Evolutionary conservation across 2,888 invertebrate species (phyloP), one percentile per base, ranked within the genome.

Genomic region (Euclidia mi): DNA sequence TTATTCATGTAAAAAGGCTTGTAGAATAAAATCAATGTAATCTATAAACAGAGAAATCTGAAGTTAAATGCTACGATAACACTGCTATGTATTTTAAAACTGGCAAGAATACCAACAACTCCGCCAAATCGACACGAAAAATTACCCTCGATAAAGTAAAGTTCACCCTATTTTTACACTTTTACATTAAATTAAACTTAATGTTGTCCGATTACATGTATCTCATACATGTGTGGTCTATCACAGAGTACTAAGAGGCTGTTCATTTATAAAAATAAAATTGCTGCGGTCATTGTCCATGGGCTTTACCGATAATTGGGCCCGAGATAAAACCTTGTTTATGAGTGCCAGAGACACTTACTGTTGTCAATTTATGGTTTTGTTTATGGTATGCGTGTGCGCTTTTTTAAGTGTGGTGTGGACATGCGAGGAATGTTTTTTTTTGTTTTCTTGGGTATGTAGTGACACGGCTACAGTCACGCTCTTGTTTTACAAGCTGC

Each of bases 201-300:
- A 75, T 71, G 76, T 65, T 48, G 38, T 44, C 34, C 56, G 79
- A 80, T 78, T 74, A 41, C 29, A 20, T 47, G 56, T 78, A 78
- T 81, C 81, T 62, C 0, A 20, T 46, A 2, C 62, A 47, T 64
- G 79, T 79, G 83, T 64, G 79, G 79, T 76, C 82, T 51, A 34
- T 12, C 12, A 32, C 32, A 34, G 34, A 50, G 64, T 78, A 73
- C 65, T 79, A 73, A 81, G 63, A 79, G 76, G 62, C 63, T 59
- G 68, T 68, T 71, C 57, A 68, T 61, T 56, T 42, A 38, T 68
- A 65, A 63, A 50, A 74, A n/a, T n/a, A n/a, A 71, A 65, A 62
- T 50, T 48, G 49, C 58, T 11, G 15, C 25, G 59, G 46, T 73
- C 71, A 66, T 70, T 72, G 71, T 72, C 42, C 46, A n/a, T 51